Evolutionary conservation across 2,113 vertebrate genomes (phyloP).

Genomic region (Corythaeola cristata): DNA sequence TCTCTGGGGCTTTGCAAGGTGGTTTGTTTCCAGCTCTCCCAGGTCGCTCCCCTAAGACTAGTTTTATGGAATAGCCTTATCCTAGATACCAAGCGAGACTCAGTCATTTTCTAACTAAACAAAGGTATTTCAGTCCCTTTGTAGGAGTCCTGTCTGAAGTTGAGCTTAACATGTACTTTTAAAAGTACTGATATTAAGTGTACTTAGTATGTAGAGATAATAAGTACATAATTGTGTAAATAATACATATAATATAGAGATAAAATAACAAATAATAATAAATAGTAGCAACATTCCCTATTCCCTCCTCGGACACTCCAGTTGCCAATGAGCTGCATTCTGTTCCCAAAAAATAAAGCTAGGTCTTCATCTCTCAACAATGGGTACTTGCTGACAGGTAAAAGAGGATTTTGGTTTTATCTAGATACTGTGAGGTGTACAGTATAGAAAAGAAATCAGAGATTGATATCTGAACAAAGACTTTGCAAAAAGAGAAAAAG

Average conservation of each 20-base stretch:
- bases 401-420: conserved; percentile 21
- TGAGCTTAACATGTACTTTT: background rate
- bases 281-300: background rate
- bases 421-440: background rate
- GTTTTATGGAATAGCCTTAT: background rate
- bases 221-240: background rate
- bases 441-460: background rate
- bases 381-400: background rate
- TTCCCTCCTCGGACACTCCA: background rate
- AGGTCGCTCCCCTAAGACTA: background rate
- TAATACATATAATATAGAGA: background rate
- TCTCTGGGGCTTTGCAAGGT: background rate
- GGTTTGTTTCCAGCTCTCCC: background rate
- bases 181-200: background rate
- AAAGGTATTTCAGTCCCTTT: background rate
- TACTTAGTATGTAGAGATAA: background rate
- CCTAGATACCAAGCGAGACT: background rate
- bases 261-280: background rate
- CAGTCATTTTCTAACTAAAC: background rate
- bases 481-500: background rate
- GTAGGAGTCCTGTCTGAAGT: background rate
- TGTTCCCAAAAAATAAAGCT: background rate
- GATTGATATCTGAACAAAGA: background rate
- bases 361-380: conserved; percentile 5
- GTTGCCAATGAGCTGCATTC: background rate